Evolutionary conservation across 1,140 invertebrate species (phyloP).

Genomic region (Brachionus sp.): DNA sequence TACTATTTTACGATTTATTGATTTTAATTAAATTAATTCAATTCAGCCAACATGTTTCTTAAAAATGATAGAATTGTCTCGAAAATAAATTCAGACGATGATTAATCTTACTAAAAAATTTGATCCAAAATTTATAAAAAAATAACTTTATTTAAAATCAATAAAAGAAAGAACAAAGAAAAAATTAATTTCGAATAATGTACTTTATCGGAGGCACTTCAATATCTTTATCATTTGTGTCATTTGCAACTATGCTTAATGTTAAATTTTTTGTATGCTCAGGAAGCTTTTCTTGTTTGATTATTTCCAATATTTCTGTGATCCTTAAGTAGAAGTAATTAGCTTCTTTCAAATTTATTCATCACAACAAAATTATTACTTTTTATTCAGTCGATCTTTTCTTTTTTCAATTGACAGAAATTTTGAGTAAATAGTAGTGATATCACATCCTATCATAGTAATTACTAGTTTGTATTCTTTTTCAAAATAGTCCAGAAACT

Average conservation of each 20-base stretch:
- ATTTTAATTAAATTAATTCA: neutral
- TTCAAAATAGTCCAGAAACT: conserved; percentile 92
- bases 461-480: conserved; percentile 82
- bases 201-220: conserved; percentile 21
- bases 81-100: neutral
- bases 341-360: neutral
- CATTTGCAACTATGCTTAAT: conserved; percentile 11
- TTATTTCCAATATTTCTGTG: conserved; percentile 34
- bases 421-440: conserved; percentile 12
- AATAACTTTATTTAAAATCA: neutral
- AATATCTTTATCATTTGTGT: neutral
- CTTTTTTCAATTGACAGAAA: conserved; percentile 5
- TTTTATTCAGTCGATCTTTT: conserved; percentile 25
- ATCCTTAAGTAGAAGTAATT: neutral
- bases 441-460: conserved; percentile 94
- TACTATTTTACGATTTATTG: neutral
- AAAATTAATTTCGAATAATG: conserved; percentile 15
- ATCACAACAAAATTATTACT: neutral
- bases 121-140: neutral
- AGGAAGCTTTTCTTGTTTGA: conserved; percentile 19
- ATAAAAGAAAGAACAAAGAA: neutral
- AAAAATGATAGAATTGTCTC: neutral
- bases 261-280: conserved; percentile 27
- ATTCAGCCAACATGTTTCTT: neutral
- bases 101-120: neutral